These are phyloP conservation scores for Pterois miles DNA, from an alignment of 2,797 vertebrate species.

Conservation along the genomic window DNA sequence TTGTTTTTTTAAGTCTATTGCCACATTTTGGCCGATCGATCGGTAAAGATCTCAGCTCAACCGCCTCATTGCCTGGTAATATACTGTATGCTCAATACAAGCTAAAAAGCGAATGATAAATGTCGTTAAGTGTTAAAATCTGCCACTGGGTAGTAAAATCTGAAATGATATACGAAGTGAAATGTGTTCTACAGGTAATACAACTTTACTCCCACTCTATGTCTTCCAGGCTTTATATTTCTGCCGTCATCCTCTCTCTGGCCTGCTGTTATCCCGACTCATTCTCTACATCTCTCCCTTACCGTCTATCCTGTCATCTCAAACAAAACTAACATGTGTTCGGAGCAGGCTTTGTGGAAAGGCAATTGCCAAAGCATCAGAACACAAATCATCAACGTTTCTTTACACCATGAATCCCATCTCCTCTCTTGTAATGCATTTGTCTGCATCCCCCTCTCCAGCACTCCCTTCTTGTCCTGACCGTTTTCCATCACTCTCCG, in stretches of 20 bases:
- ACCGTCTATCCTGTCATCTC: slow-evolving; percentile 39
- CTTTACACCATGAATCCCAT: slow-evolving; percentile 42
- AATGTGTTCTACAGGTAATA: neutral
- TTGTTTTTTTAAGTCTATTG: neutral
- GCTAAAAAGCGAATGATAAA: neutral
- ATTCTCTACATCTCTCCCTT: slow-evolving; percentile 17
- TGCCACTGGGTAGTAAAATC: neutral
- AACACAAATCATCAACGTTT: slow-evolving; percentile 62
- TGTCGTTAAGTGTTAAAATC: neutral
- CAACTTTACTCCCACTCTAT: slow-evolving; percentile 3
- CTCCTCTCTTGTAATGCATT: slow-evolving; percentile 35
- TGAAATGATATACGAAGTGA: slow-evolving; percentile 12
- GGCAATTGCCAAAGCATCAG: slow-evolving; percentile 49
- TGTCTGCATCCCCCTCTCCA: slow-evolving; percentile 39
- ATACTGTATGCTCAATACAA: neutral
- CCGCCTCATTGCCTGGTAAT: neutral
- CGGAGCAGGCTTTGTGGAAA: slow-evolving; percentile 32
- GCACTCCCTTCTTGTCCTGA: slow-evolving; percentile 35
- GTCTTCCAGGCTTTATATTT: slow-evolving; percentile 23
- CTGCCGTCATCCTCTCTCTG: slow-evolving; percentile 24
- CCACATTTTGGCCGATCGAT: neutral
- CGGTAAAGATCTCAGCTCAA: neutral
- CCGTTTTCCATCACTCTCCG: slow-evolving; percentile 50
- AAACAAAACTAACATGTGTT: slow-evolving; percentile 47
- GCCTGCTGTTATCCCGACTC: slow-evolving; percentile 30